phyloP scores from a whole-genome alignment of 2,797 vertebrate species.

The Microctenopoma steveboyesi region DNA sequence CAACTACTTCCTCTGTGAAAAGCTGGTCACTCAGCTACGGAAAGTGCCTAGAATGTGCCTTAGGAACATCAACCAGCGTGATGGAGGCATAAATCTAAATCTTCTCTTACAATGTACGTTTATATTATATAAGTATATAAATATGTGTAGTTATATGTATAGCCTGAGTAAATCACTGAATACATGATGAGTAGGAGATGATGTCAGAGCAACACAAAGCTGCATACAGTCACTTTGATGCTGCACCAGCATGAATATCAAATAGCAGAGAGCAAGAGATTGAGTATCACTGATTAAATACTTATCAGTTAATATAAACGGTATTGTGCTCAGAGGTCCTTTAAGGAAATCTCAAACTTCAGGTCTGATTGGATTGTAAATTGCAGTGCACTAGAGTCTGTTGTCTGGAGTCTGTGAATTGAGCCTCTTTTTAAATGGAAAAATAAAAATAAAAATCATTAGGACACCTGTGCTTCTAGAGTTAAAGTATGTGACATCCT shows the following conservation, averaged over 20 bases:
- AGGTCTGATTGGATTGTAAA: conserved; percentile 22
- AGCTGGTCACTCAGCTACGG: conserved; percentile 21
- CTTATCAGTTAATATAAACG: conserved; percentile 12
- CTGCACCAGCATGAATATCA: not conserved
- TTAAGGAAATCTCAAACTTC: conserved; percentile 25
- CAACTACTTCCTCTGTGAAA: conserved; percentile 52
- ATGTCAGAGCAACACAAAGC: conserved; percentile 3
- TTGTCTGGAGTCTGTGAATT: too few species aligned
- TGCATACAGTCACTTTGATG: not conserved
- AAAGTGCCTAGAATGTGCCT: conserved; percentile 13
- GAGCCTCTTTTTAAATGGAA: not conserved
- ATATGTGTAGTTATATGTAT: not conserved
- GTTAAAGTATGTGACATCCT: not conserved
- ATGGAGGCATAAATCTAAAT: not conserved
- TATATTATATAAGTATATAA: not conserved
- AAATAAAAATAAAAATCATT: conserved; percentile 3
- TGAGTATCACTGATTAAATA: conserved; percentile 33
- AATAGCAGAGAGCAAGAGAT: not conserved
- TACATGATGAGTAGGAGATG: not conserved
- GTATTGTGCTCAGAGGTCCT: conserved; percentile 16
- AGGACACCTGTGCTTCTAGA: conserved; percentile 3
- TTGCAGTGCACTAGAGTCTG: conserved; percentile 8
- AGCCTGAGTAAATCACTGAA: conserved; percentile 5
- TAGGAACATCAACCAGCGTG: conserved; percentile 17
- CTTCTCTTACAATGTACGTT: not conserved